These are phyloP conservation scores for Nomada fucata DNA, from an alignment of 2,888 invertebrate species.

Conservation along the genomic window DNA sequence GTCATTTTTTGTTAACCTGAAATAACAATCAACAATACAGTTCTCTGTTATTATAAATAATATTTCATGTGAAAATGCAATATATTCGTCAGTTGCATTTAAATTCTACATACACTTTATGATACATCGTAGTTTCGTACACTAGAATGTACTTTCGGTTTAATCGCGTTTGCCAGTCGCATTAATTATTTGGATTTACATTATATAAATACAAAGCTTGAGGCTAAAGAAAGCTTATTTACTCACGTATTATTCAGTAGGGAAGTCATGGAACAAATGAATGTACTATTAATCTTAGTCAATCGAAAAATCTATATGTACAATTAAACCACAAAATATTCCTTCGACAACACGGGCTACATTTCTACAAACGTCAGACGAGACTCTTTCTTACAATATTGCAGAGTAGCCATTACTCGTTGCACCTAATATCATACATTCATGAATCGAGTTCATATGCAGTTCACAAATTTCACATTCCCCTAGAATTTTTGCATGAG, in stretches of 20 bases:
- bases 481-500: constrained; percentile 26
- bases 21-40: constrained; percentile 29
- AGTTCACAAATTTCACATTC: constrained; percentile 55
- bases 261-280: constrained; percentile 80
- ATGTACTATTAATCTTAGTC: constrained; percentile 64
- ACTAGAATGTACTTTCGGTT: neutral
- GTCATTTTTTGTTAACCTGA: constrained; percentile 85
- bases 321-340: constrained; percentile 38
- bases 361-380: constrained; percentile 67
- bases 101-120: neutral
- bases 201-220: constrained; percentile 28
- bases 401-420: constrained; percentile 71
- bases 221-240: constrained; percentile 45
- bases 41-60: neutral
- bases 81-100: neutral
- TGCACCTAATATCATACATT: constrained; percentile 63
- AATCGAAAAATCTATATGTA: constrained; percentile 45
- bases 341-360: constrained; percentile 60
- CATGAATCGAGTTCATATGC: constrained; percentile 49
- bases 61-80: neutral
- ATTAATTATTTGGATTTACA: constrained; percentile 12
- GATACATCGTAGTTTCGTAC: neutral
- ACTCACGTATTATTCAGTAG: constrained; percentile 78
- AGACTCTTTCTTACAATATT: constrained; percentile 62
- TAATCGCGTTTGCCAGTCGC: neutral